Percentiles rank a stretch among this genome's conserved stretches.
Evolutionary conservation across 2,113 vertebrate species (phyloP).

Genomic region (Pterophyllum scalare): DNA sequence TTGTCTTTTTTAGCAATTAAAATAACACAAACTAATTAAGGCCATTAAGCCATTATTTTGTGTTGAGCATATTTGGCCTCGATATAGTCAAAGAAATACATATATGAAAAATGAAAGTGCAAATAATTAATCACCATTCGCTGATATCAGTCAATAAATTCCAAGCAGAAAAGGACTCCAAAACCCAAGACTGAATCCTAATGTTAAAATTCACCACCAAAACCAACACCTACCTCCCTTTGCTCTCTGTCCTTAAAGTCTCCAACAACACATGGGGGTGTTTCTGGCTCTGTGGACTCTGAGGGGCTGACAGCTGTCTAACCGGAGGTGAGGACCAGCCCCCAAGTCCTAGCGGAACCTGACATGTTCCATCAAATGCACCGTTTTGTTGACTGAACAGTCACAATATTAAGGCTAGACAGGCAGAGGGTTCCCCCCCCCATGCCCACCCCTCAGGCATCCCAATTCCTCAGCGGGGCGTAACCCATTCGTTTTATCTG

Average conservation of each 20-base stretch:
- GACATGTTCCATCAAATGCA: conserved; percentile 72
- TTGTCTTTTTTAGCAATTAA: background rate
- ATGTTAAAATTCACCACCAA: conserved; percentile 9
- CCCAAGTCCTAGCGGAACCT: conserved; percentile 63
- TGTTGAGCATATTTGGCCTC: too few species aligned
- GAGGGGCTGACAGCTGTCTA: conserved; percentile 74
- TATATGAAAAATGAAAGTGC: background rate
- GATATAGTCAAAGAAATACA: background rate
- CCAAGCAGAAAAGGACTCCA: background rate
- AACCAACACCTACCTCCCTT: conserved; percentile 59
- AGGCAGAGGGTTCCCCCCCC: conserved; percentile 63
- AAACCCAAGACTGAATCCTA: background rate
- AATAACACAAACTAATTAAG: background rate
- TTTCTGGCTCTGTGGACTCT: conserved; percentile 37
- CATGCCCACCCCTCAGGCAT: conserved; percentile 64
- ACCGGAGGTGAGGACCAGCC: conserved; percentile 60
- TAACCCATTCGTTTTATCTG: conserved; percentile 73
- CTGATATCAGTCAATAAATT: background rate
- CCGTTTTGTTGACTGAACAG: conserved; percentile 66
- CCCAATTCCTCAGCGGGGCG: conserved; percentile 75
- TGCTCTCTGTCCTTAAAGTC: conserved; percentile 29
- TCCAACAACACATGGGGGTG: conserved; percentile 47
- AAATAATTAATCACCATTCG: background rate
- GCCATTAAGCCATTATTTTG: too few species aligned
- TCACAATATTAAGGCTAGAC: conserved; percentile 67